phyloP scores from a whole-genome alignment of 2,113 vertebrate genomes.

The Excalfactoria chinensis region DNA sequence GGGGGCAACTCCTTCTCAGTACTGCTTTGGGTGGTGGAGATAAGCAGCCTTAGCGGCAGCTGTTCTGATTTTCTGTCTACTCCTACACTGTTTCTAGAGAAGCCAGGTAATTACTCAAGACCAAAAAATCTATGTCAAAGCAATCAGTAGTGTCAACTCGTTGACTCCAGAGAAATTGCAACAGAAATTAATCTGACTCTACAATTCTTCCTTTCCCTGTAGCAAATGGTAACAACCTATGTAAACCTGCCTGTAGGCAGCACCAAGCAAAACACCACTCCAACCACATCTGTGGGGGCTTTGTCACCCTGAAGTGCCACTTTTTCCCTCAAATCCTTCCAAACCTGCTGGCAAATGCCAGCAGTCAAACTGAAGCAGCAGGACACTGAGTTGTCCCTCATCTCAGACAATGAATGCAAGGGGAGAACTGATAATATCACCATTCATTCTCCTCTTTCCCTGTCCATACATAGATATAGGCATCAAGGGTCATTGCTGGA shows the following conservation, averaged over 20 bases:
- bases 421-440: accelerated
- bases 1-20: background rate
- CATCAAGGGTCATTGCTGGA: background rate
- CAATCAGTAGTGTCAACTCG: constrained; percentile 3
- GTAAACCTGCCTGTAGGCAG: background rate
- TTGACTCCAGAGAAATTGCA: constrained; percentile 29
- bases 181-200: constrained; percentile 4
- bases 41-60: background rate
- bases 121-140: constrained; percentile 19
- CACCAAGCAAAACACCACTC: background rate
- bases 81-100: background rate
- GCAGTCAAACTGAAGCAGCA: background rate
- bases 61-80: background rate
- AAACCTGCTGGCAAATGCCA: background rate
- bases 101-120: constrained; percentile 3
- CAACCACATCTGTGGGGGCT: background rate
- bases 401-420: background rate
- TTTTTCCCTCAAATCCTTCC: background rate
- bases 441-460: background rate
- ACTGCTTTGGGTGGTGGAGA: background rate
- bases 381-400: background rate
- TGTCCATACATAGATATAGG: background rate
- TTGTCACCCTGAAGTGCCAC: background rate
- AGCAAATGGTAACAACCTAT: background rate
- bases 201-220: background rate